Evolutionary conservation across 2,113 vertebrate genomes (phyloP).

Genomic region (Hassar affinis): DNA sequence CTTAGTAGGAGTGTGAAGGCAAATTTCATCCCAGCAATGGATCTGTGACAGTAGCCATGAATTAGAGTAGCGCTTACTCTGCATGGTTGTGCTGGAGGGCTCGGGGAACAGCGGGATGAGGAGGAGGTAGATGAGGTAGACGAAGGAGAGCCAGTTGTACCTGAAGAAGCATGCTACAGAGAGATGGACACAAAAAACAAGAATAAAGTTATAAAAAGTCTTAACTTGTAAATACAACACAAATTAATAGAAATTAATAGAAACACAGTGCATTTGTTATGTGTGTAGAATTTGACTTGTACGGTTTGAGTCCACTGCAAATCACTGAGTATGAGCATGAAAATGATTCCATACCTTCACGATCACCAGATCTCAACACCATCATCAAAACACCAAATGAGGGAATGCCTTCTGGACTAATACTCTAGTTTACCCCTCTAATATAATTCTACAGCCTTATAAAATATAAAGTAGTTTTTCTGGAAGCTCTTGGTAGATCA

Average conservation of each 20-base stretch:
- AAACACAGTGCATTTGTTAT: not conserved
- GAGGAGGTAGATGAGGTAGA: conserved; percentile 99
- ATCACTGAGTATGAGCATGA: not conserved
- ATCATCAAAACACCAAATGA: not conserved
- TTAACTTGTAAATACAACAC: not conserved
- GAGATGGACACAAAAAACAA: conserved; percentile 27
- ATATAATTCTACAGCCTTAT: not conserved
- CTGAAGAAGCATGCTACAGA: conserved; percentile 92
- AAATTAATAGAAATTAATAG: not conserved
- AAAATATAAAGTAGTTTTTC: not conserved
- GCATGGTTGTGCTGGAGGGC: conserved; percentile 88
- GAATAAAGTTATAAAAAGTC: not conserved
- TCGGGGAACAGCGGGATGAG: conserved; percentile 95
- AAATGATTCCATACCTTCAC: not conserved
- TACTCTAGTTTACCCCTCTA: not conserved
- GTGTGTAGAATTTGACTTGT: not conserved
- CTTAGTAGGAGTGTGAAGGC: not conserved
- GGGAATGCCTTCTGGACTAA: not conserved
- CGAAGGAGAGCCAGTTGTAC: conserved; percentile 94
- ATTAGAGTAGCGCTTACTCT: conserved; percentile 78
- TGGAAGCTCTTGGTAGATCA: not conserved
- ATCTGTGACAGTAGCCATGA: conserved; percentile 29
- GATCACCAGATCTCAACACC: not conserved
- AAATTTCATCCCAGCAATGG: not conserved
- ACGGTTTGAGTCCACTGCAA: not conserved